A percentile compares a stretch with the other conserved stretches of the same genome.
These are phyloP conservation scores for Picus viridis DNA, from an alignment of 2,797 vertebrate genomes.

Conservation along the genomic window DNA sequence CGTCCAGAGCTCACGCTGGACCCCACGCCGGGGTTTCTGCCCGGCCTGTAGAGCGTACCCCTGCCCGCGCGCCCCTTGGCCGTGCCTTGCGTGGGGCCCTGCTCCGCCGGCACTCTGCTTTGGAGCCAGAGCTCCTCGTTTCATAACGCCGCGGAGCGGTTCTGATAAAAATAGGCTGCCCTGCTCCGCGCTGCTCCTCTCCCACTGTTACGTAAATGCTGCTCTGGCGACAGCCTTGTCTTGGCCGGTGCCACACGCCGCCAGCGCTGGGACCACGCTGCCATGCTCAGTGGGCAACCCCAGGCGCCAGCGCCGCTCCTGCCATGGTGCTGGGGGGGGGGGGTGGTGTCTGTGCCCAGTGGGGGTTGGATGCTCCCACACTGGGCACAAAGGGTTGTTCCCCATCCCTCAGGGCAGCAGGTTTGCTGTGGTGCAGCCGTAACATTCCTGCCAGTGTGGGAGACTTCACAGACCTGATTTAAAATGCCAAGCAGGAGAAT, in stretches of 20 bases:
- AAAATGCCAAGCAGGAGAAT: accelerated
- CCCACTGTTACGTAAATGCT: slow-evolving; percentile 27
- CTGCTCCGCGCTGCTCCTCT: not conserved
- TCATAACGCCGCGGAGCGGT: not conserved
- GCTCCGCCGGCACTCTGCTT: not conserved
- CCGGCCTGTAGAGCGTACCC: not conserved
- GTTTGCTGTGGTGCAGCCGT: not conserved
- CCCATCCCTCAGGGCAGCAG: accelerated
- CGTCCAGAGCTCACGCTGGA: too few relatives aligned
- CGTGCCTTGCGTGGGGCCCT: accelerated
- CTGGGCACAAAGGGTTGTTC: accelerated
- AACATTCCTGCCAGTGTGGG: not conserved
- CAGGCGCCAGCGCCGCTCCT: accelerated
- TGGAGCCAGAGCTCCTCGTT: not conserved
- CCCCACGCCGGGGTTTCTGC: accelerated
- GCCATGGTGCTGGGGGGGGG: not conserved
- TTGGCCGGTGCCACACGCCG: not conserved
- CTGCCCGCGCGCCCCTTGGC: accelerated
- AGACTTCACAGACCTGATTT: not conserved
- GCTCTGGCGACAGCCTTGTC: not conserved
- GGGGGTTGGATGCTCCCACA: not conserved
- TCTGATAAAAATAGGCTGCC: slow-evolving; percentile 55
- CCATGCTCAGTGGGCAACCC: accelerated
- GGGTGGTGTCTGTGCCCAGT: not conserved
- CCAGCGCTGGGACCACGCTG: accelerated